phyloP scores from a whole-genome alignment of 2,888 invertebrate genomes.

The Pseudeuparius sepicola region DNA sequence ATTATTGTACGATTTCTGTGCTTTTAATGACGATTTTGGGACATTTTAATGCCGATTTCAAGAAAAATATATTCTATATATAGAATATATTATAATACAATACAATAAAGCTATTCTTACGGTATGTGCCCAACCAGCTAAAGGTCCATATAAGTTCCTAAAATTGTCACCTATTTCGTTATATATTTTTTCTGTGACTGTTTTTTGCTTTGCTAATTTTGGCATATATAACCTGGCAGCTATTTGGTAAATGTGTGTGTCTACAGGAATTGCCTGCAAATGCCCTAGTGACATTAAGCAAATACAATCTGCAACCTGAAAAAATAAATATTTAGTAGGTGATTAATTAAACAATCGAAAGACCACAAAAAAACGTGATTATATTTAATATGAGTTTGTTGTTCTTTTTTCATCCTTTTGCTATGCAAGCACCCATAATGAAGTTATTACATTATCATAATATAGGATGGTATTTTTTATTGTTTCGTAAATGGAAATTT shows the following conservation, averaged over 20 bases:
- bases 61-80: too few species aligned
- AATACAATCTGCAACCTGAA: constrained; percentile 91
- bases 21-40: too few species aligned
- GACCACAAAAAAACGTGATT: constrained; percentile 6
- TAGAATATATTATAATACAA: too few species aligned
- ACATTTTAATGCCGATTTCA: too few species aligned
- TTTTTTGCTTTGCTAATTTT: constrained; percentile 61
- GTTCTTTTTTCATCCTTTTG: too few species aligned
- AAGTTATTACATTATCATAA: too few species aligned
- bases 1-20: too few species aligned
- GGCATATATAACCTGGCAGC: constrained; percentile 74
- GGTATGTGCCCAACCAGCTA: constrained; percentile 93
- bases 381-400: too few species aligned
- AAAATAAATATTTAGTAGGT: constrained; percentile 17
- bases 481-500: too few species aligned
- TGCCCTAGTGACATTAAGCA: constrained; percentile 93
- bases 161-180: constrained; percentile 78
- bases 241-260: constrained; percentile 93
- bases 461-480: too few species aligned
- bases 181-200: constrained; percentile 73
- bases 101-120: too few species aligned
- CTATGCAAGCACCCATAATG: too few species aligned
- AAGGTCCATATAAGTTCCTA: constrained; percentile 67
- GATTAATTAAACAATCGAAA: constrained; percentile 9
- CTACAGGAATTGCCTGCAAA: constrained; percentile 82